Conservation (phyloP, 1,140 invertebrate genomes). For the Trichomalopsis sarcophagae region DNA sequence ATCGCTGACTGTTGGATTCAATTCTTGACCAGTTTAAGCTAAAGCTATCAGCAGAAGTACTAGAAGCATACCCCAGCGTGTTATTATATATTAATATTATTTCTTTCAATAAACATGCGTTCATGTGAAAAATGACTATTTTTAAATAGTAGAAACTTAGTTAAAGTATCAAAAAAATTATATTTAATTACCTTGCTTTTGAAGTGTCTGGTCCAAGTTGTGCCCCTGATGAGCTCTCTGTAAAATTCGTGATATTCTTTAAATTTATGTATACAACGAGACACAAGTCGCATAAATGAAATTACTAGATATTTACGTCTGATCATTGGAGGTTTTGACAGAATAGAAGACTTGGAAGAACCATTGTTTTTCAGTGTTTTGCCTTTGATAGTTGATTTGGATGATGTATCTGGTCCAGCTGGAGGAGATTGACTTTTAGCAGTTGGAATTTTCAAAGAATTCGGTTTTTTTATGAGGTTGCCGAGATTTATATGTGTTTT, state of each 20-base stretch:
- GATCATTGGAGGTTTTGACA: constrained; percentile 47
- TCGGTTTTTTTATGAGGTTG: constrained; percentile 56
- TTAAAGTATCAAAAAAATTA: constrained; percentile 23
- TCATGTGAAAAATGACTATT: constrained; percentile 10
- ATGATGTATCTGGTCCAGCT: background rate
- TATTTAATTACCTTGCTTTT: constrained; percentile 65
- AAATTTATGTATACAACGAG: no score
- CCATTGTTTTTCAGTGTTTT: constrained; percentile 45
- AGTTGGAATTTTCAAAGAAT: constrained; percentile 1
- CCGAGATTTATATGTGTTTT: constrained; percentile 50
- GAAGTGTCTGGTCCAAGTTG: constrained; percentile 56
- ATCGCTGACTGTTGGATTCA: constrained; percentile 68
- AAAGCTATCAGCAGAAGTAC: constrained; percentile 64
- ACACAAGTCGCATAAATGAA: background rate
- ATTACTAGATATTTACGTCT: constrained; percentile 56
- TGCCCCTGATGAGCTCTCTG: constrained; percentile 55
- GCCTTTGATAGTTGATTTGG: constrained; percentile 1
- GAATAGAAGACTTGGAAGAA: constrained; percentile 37
- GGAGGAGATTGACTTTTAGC: background rate
- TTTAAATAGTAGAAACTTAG: background rate
- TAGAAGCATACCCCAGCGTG: constrained; percentile 61
- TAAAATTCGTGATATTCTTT: constrained; percentile 37
- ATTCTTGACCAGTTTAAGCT: constrained; percentile 66
- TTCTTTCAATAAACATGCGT: constrained; percentile 25
- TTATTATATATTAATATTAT: constrained; percentile 22